These are phyloP conservation scores for Augochlora pura DNA, from an alignment of 1,140 invertebrate genomes.

Conservation along the genomic window DNA sequence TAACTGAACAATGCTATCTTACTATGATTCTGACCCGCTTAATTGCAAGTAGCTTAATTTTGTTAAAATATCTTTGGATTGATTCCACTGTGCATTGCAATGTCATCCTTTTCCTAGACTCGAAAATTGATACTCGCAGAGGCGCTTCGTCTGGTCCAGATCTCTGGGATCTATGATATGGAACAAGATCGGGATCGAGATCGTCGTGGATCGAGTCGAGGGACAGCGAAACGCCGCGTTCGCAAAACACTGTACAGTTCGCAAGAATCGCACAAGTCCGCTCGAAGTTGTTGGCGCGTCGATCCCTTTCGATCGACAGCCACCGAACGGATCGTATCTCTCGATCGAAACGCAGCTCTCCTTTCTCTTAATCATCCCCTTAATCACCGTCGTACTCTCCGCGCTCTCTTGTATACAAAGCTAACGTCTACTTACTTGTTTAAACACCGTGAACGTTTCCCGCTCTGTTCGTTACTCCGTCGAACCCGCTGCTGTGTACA, in stretches of 20 bases:
- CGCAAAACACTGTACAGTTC: neutral
- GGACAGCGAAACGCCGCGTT: slow-evolving; percentile 6
- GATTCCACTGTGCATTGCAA: no score
- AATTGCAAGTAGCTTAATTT: no score
- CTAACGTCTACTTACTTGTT: slow-evolving; percentile 67
- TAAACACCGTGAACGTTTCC: slow-evolving; percentile 42
- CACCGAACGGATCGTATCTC: slow-evolving; percentile 44
- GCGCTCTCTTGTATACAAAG: slow-evolving; percentile 68
- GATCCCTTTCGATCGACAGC: slow-evolving; percentile 62
- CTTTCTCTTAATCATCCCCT: slow-evolving; percentile 33
- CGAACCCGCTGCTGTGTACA: no score
- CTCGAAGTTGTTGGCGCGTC: slow-evolving; percentile 59
- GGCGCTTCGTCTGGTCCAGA: no score
- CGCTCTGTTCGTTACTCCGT: slow-evolving; percentile 1
- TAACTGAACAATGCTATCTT: no score
- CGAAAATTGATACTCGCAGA: no score
- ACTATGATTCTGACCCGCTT: no score
- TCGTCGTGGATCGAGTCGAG: neutral
- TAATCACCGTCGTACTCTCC: slow-evolving; percentile 38
- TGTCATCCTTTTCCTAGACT: no score
- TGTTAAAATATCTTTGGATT: no score
- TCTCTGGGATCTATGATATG: no score
- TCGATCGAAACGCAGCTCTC: slow-evolving; percentile 34
- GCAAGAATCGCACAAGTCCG: slow-evolving; percentile 70
- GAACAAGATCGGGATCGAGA: no score